A percentile compares a stretch with the other conserved stretches of the same genome.
phyloP scores from a whole-genome alignment of 2,888 invertebrate species.

The Lasioglossum vierecki region DNA sequence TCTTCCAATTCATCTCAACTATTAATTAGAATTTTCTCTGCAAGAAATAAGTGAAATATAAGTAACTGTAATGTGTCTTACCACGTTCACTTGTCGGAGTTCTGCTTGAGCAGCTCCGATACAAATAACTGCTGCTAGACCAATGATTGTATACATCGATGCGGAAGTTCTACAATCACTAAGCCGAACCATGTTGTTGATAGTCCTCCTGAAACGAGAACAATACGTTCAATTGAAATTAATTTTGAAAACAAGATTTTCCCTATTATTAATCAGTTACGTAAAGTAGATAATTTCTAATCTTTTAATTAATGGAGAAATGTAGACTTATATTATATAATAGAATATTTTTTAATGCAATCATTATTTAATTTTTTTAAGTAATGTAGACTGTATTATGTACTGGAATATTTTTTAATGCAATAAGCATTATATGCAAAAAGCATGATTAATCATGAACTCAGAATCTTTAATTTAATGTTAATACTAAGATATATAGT shows the following conservation, averaged over 20 bases:
- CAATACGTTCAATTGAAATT: background rate
- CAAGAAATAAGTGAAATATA: background rate
- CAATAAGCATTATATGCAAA: too few species aligned
- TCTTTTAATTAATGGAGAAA: background rate
- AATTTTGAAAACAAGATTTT: background rate
- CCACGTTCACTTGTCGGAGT: conserved; percentile 68
- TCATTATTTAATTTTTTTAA: too few species aligned
- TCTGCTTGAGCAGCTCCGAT: conserved; percentile 42
- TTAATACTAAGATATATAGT: background rate
- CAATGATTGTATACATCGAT: conserved; percentile 28
- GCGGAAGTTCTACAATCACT: background rate
- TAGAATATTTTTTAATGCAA: background rate
- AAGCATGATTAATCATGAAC: background rate
- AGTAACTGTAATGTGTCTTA: conserved; percentile 55
- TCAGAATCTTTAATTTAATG: too few species aligned
- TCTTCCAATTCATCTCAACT: too few species aligned
- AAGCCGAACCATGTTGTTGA: conserved; percentile 37
- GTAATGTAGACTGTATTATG: background rate
- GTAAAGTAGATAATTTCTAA: background rate
- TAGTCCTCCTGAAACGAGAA: conserved; percentile 28
- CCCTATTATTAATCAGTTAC: background rate
- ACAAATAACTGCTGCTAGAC: conserved; percentile 30
- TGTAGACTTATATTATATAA: background rate
- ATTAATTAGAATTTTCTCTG: background rate
- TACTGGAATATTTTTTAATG: background rate